Conservation (phyloP, 2,113 vertebrate genomes). For the Neogobius melanostomus region DNA sequence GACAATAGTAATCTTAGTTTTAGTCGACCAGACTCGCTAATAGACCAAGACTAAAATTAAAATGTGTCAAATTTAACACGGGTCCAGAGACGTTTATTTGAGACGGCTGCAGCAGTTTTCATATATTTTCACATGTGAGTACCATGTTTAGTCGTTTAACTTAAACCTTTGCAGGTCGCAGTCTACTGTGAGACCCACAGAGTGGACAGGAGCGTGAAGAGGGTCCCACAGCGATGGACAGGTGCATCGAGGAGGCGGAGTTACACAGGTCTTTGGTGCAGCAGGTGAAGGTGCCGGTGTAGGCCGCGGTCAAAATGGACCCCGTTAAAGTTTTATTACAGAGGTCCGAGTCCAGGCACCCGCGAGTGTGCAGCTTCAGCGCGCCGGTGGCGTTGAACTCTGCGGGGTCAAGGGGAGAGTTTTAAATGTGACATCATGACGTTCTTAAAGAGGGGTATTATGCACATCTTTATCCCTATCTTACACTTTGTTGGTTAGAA, state of each 20-base stretch:
- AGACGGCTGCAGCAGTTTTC: too few relatives aligned
- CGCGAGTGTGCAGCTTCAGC: constrained; percentile 16
- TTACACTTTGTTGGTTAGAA: too few relatives aligned
- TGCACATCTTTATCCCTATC: too few relatives aligned
- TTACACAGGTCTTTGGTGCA: constrained; percentile 55
- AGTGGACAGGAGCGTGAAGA: constrained; percentile 30
- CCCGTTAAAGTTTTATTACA: constrained; percentile 34
- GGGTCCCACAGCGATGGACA: constrained; percentile 40
- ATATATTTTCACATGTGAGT: too few relatives aligned
- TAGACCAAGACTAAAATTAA: too few relatives aligned
- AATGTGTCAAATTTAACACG: too few relatives aligned
- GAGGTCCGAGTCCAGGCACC: constrained; percentile 51
- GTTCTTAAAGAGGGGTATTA: too few relatives aligned
- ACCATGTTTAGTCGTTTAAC: not conserved
- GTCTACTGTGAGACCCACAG: constrained; percentile 30
- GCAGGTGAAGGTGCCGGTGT: constrained; percentile 39
- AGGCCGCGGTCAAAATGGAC: not conserved
- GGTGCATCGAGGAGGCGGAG: constrained; percentile 30
- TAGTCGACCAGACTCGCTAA: too few relatives aligned
- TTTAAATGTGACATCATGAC: too few relatives aligned
- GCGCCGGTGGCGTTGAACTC: constrained; percentile 33
- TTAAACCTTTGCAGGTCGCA: not conserved
- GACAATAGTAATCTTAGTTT: too few relatives aligned
- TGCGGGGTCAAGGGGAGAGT: constrained; percentile 7
- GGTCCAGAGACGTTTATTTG: too few relatives aligned